These are phyloP conservation scores for Resseliella maxima DNA, from an alignment of 2,888 invertebrate species.

Conservation along the genomic window DNA sequence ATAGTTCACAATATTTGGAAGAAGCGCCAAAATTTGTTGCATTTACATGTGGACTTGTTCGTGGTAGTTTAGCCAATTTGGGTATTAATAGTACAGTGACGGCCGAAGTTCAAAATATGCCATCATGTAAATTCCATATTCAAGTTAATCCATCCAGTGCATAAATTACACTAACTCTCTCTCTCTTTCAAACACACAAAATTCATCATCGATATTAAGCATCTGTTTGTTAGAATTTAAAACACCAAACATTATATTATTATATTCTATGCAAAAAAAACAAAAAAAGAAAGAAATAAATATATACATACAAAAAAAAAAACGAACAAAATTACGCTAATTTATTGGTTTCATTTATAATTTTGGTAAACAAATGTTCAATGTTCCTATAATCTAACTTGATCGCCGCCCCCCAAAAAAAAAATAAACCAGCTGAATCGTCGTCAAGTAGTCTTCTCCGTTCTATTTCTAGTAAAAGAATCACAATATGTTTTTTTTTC, in stretches of 20 bases:
- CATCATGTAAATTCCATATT: slow-evolving; percentile 92
- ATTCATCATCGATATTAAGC: neutral
- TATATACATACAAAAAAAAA: no score
- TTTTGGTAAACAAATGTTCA: neutral
- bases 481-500: neutral
- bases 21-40: slow-evolving; percentile 91
- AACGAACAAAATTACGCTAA: neutral
- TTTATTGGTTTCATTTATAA: slow-evolving; percentile 39
- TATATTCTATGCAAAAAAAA: slow-evolving; percentile 26
- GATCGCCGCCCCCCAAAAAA: neutral
- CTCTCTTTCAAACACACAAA: neutral
- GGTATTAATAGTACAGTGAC: slow-evolving; percentile 95
- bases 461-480: neutral
- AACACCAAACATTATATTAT: neutral
- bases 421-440: neutral
- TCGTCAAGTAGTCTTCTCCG: neutral
- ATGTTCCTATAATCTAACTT: neutral
- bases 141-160: slow-evolving; percentile 75
- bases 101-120: slow-evolving; percentile 92
- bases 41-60: slow-evolving; percentile 94
- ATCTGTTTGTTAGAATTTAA: neutral
- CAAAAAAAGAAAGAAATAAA: neutral
- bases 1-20: slow-evolving; percentile 90
- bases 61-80: slow-evolving; percentile 94
- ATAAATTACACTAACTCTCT: neutral